Conservation (phyloP, 2,113 vertebrate species). For the Oostethus manadensis region DNA sequence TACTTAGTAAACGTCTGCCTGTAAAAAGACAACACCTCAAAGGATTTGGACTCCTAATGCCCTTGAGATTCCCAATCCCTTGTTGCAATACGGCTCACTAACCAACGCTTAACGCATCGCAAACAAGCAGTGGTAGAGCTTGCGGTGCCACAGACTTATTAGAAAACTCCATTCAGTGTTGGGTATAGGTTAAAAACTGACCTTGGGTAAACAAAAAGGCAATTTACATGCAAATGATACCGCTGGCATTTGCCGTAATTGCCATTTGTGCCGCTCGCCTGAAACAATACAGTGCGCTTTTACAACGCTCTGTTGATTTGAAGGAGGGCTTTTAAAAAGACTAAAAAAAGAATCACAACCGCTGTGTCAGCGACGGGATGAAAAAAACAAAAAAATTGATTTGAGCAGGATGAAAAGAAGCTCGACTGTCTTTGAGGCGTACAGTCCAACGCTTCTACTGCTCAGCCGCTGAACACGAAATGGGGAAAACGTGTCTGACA, state of each 20-base stretch:
- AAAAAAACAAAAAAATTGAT: constrained; percentile 28
- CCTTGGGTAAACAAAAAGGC: constrained; percentile 44
- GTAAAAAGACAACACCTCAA: too few relatives aligned
- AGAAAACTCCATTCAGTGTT: constrained; percentile 30
- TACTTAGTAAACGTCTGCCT: too few relatives aligned
- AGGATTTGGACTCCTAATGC: neutral
- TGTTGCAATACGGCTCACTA: constrained; percentile 2
- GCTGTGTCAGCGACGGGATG: constrained; percentile 29
- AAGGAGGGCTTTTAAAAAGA: neutral
- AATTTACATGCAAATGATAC: constrained; percentile 67
- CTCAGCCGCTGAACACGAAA: too few relatives aligned
- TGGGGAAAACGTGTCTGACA: too few relatives aligned
- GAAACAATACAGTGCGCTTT: constrained; percentile 31
- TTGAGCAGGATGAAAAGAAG: too few relatives aligned
- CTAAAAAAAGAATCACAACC: constrained; percentile 25
- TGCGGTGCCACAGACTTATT: constrained; percentile 14
- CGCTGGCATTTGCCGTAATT: constrained; percentile 55
- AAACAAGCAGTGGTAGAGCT: constrained; percentile 16
- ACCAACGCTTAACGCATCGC: constrained; percentile 4
- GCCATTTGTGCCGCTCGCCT: constrained; percentile 37
- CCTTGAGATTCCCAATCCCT: constrained; percentile 8
- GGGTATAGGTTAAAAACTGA: constrained; percentile 35
- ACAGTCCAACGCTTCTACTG: too few relatives aligned
- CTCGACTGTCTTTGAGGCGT: too few relatives aligned
- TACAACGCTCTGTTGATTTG: constrained; percentile 14